phyloP scores from a whole-genome alignment of 1,140 invertebrate species.

The Cydia strobilella region DNA sequence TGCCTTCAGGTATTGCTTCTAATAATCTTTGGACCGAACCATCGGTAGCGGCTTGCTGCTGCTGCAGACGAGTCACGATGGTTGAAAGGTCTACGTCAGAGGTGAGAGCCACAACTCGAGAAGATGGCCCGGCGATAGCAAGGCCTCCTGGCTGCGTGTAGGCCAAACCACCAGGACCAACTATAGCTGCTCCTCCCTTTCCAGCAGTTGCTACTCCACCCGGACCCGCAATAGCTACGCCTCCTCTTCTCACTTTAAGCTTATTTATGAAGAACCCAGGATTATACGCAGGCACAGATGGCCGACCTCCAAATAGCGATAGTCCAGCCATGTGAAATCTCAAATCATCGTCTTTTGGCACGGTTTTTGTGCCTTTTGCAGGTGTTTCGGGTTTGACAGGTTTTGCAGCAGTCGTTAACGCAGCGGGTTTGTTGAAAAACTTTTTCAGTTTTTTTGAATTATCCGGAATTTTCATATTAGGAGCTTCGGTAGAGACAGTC shows the following conservation, averaged over 20 bases:
- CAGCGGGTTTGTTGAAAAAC: conserved; percentile 51
- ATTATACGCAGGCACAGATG: conserved; percentile 51
- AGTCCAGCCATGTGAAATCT: conserved; percentile 50
- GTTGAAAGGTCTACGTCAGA: conserved; percentile 78
- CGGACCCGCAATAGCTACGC: conserved; percentile 87
- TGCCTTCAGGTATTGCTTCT: conserved; percentile 79
- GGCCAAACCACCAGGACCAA: conserved; percentile 86
- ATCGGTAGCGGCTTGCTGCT: conserved; percentile 57
- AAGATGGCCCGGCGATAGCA: conserved; percentile 85
- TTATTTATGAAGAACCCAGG: conserved; percentile 84
- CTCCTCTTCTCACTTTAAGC: conserved; percentile 84
- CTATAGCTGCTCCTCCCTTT: conserved; percentile 86
- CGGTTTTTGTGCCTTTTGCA: conserved; percentile 48
- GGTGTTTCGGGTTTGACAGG: conserved; percentile 37
- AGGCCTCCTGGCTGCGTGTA: conserved; percentile 85
- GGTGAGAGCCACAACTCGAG: conserved; percentile 83
- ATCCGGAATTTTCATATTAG: conserved; percentile 41
- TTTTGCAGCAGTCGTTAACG: conserved; percentile 48
- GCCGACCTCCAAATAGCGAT: conserved; percentile 57
- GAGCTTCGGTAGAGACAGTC: conserved; percentile 43
- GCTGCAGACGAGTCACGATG: conserved; percentile 53
- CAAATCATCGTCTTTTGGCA: conserved; percentile 46
- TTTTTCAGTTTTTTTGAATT: conserved; percentile 50
- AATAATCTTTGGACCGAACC: conserved; percentile 59
- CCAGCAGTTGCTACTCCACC: conserved; percentile 87